Percentiles rank a stretch among this genome's conserved stretches.
These are phyloP conservation scores for Bos javanicus DNA, from an alignment of 2,113 vertebrate genomes.

Conservation along the genomic window DNA sequence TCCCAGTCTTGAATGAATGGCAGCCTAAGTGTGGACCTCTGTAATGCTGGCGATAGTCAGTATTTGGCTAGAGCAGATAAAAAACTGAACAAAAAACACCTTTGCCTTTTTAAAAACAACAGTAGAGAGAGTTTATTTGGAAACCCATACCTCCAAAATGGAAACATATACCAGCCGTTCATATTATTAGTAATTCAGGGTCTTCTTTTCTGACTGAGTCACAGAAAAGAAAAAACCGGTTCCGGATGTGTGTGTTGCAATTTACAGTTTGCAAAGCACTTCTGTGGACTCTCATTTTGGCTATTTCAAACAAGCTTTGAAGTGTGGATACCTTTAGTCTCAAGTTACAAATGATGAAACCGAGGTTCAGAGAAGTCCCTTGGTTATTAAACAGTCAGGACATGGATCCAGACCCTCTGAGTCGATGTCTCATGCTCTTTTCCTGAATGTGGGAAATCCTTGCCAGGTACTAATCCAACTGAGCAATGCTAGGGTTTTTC, in stretches of 20 bases:
- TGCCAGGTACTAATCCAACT: neutral
- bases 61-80: neutral
- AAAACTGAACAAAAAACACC: neutral
- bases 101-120: neutral
- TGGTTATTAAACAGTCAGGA: neutral
- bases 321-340: neutral
- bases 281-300: neutral
- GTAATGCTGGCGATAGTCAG: neutral
- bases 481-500: neutral
- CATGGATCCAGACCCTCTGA: neutral
- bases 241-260: neutral
- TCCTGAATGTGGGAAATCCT: neutral
- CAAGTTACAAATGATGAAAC: neutral
- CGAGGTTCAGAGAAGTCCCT: neutral
- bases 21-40: neutral
- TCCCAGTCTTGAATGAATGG: neutral
- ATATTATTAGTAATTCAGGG: neutral
- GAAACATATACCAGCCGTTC: neutral
- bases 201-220: neutral
- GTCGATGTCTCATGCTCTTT: neutral
- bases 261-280: neutral
- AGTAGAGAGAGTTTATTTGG: neutral
- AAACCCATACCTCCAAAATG: neutral
- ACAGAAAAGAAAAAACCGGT: neutral
- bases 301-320: neutral